Conservation (phyloP, 1,140 invertebrate genomes). For the Oedothorax gibbosus region DNA sequence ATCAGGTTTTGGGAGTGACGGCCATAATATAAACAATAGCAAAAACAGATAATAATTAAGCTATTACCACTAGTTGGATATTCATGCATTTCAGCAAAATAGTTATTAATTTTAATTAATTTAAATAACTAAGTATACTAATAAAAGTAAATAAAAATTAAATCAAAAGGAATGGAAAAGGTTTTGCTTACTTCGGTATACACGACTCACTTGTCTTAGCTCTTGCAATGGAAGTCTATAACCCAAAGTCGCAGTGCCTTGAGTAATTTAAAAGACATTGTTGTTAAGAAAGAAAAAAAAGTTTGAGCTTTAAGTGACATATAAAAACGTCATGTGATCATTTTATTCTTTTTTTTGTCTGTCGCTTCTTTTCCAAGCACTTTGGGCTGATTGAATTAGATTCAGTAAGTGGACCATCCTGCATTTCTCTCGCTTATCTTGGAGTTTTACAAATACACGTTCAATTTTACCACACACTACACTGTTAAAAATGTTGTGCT, state of each 20-base stretch:
- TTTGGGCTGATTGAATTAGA: conserved; percentile 50
- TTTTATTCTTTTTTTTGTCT: conserved; percentile 9
- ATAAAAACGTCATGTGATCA: conserved; percentile 35
- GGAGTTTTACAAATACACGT: not conserved
- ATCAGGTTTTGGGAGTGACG: too few relatives aligned
- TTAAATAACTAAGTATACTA: not conserved
- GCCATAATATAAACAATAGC: too few relatives aligned
- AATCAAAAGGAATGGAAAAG: conserved; percentile 11
- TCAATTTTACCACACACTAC: not conserved
- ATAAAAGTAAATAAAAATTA: not conserved
- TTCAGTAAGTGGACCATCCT: conserved; percentile 19
- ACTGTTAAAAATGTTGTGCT: too few relatives aligned
- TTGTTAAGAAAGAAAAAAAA: conserved; percentile 18
- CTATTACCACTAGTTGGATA: too few relatives aligned
- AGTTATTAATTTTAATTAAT: too few relatives aligned
- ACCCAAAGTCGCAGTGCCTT: not conserved
- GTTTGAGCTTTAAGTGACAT: conserved; percentile 14
- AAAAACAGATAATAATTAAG: too few relatives aligned
- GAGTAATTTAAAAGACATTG: not conserved
- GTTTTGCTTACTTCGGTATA: not conserved
- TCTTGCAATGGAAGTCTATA: not conserved
- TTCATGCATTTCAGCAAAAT: too few relatives aligned
- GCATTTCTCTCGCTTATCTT: not conserved
- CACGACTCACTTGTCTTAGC: not conserved
- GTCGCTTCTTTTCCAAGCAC: conserved; percentile 30